Evolutionary conservation across 64 coral and sea anemone genomes (phyloP).

Genomic region (Actinia equina): DNA sequence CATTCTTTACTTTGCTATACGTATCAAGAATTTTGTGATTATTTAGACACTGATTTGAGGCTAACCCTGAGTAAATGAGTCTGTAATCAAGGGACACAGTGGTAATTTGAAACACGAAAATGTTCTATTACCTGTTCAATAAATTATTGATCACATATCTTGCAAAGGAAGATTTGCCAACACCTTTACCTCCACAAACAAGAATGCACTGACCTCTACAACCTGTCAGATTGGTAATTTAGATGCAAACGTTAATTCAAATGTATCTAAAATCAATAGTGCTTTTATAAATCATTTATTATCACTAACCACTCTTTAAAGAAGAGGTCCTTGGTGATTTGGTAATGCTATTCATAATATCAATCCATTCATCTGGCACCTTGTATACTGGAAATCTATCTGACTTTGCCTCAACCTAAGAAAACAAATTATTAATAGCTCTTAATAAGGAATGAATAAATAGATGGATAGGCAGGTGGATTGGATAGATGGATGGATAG

Average conservation of each 20-base stretch:
- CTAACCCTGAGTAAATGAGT: too few species aligned
- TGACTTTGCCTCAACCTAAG: not conserved
- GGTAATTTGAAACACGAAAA: too few species aligned
- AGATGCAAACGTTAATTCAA: not conserved
- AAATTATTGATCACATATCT: conserved; percentile 72
- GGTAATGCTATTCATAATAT: not conserved
- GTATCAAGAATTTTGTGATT: too few species aligned
- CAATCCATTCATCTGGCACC: not conserved
- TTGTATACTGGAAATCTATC: not conserved
- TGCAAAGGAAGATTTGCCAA: conserved; percentile 92
- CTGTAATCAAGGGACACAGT: too few species aligned
- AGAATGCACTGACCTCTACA: conserved; percentile 29
- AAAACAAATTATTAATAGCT: not conserved
- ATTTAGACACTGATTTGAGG: too few species aligned
- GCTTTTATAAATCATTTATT: not conserved
- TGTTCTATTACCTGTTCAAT: conserved; percentile 52
- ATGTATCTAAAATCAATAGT: not conserved
- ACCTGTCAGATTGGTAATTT: not conserved
- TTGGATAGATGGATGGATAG: too few species aligned
- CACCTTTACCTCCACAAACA: conserved; percentile 84
- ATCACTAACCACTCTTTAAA: not conserved
- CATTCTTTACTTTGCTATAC: too few species aligned
- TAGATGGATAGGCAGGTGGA: too few species aligned
- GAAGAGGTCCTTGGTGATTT: not conserved
- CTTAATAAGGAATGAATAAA: too few species aligned